Percentiles rank a stretch among this genome's conserved stretches.
phyloP scores from a whole-genome alignment of 2,888 invertebrate species.

The Cephus spinipes region DNA sequence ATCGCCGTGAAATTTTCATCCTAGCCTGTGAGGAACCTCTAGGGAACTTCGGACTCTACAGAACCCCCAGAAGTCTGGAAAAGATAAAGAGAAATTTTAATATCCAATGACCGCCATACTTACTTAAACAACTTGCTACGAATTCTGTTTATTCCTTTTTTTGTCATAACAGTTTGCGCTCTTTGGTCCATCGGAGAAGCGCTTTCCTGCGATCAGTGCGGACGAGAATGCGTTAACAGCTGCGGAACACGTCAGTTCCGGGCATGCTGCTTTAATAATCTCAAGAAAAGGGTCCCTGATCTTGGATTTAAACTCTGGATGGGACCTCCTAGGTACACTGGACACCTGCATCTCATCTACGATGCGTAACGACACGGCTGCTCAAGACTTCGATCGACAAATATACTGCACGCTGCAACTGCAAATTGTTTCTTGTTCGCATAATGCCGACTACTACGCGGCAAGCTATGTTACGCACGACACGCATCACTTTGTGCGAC shows the following conservation, averaged over 20 bases:
- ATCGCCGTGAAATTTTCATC: not conserved
- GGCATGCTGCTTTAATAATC: constrained; percentile 80
- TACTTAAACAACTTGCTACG: not conserved
- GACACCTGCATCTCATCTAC: constrained; percentile 38
- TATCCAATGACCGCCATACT: not conserved
- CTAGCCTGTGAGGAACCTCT: not conserved
- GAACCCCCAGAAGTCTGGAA: not conserved
- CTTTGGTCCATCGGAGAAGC: constrained; percentile 66
- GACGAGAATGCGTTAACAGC: constrained; percentile 75
- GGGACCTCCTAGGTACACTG: constrained; percentile 33
- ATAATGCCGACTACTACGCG: not conserved
- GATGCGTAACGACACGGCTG: constrained; percentile 31
- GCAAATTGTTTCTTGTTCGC: not conserved
- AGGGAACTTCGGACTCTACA: not conserved
- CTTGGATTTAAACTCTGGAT: constrained; percentile 43
- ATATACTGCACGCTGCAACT: not conserved
- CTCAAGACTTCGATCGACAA: not conserved
- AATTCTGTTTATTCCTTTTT: not conserved
- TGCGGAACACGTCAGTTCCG: constrained; percentile 79
- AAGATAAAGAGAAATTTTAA: not conserved
- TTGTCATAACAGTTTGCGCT: constrained; percentile 40
- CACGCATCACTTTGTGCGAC: not conserved
- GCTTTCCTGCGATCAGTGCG: constrained; percentile 77
- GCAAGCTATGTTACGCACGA: not conserved
- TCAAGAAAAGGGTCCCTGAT: constrained; percentile 69